phyloP scores from a whole-genome alignment of 2,113 vertebrate species.

The Oreocharis arfaki region DNA sequence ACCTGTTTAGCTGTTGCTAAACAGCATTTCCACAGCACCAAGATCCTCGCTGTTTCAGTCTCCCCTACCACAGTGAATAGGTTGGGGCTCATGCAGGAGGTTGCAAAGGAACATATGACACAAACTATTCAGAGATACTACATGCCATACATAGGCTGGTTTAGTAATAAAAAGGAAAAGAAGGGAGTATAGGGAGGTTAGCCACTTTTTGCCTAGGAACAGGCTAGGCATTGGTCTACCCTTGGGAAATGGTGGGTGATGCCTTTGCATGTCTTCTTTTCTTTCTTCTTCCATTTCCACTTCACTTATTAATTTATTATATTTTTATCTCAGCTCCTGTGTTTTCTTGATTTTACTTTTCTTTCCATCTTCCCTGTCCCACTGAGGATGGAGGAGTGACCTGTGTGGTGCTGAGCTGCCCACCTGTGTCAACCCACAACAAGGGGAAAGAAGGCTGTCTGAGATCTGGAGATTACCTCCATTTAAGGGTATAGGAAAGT shows the following conservation, averaged over 20 bases:
- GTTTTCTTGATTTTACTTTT: background rate
- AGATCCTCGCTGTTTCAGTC: background rate
- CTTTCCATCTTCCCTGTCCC: background rate
- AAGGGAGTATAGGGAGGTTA: background rate
- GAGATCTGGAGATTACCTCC: background rate
- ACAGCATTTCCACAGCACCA: background rate
- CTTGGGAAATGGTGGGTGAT: background rate
- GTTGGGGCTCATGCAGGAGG: fast-evolving
- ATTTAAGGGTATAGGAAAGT: background rate
- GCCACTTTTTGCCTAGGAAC: background rate
- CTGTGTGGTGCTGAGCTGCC: background rate
- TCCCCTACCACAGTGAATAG: fast-evolving
- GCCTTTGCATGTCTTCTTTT: background rate
- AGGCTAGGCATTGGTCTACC: fast-evolving
- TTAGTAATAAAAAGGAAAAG: background rate
- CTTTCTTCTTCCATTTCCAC: background rate
- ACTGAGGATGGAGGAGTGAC: fast-evolving
- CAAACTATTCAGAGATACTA: background rate
- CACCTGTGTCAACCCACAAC: fast-evolving
- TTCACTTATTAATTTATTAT: background rate
- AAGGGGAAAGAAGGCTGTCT: background rate
- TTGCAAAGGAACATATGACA: background rate
- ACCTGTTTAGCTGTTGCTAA: background rate
- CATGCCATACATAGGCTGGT: background rate
- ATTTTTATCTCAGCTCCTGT: fast-evolving